Evolutionary conservation across 2,888 invertebrate genomes (phyloP).

Genomic region (Parochlus steinenii): DNA sequence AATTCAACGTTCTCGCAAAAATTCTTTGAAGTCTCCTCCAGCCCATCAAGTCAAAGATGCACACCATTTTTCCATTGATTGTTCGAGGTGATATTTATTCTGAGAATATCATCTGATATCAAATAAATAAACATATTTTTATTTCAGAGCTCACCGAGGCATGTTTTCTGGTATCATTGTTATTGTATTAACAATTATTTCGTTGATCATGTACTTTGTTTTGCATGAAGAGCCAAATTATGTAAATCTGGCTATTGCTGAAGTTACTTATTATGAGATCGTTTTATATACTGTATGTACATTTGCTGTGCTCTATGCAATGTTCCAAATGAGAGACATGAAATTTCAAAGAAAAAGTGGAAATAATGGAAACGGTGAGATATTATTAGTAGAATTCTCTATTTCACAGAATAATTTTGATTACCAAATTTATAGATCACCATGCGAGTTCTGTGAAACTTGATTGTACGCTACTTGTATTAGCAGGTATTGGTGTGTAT

Average conservation of each 20-base stretch:
- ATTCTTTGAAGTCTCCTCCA: conserved; percentile 23
- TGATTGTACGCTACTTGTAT: conserved; percentile 65
- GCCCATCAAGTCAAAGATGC: conserved; percentile 25
- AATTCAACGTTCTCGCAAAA: conserved; percentile 32
- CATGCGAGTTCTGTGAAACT: conserved; percentile 30
- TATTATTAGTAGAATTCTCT: conserved; percentile 8
- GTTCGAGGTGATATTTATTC: no score
- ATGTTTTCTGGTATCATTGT: conserved; percentile 57
- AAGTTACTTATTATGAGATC: conserved; percentile 62
- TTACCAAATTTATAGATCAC: conserved; percentile 11
- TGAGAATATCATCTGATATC: no score
- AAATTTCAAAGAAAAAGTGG: conserved; percentile 37
- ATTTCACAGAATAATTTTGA: no score
- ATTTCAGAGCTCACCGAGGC: conserved; percentile 63
- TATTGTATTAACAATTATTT: conserved; percentile 68
- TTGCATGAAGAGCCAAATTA: conserved; percentile 47
- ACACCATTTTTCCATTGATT: conserved; percentile 63
- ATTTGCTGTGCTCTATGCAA: conserved; percentile 42
- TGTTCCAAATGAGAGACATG: conserved; percentile 50
- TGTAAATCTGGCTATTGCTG: conserved; percentile 46
- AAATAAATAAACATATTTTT: no score
- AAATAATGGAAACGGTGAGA: conserved; percentile 37
- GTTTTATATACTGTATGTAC: conserved; percentile 52
- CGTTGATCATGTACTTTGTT: conserved; percentile 80
- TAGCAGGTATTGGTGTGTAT: conserved; percentile 79